Conservation (phyloP, 2,113 vertebrate species). For the Megaceryle torquata region DNA sequence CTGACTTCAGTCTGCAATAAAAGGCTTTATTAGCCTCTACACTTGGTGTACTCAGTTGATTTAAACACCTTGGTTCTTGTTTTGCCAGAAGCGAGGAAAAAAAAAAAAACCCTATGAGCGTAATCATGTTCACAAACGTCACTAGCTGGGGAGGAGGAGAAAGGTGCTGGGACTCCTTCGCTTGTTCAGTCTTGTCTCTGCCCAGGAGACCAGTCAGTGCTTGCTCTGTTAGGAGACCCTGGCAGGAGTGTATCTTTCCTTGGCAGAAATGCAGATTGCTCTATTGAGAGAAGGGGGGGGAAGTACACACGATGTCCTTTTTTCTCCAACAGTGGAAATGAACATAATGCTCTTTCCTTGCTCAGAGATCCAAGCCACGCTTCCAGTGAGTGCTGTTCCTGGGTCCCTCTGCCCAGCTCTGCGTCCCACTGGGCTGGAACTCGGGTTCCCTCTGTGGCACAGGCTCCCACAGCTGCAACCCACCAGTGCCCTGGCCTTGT, state of each 20-base stretch:
- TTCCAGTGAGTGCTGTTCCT: neutral
- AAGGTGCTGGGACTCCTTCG: neutral
- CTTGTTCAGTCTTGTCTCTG: neutral
- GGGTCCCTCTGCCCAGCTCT: neutral
- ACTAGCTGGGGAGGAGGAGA: neutral
- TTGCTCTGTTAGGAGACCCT: neutral
- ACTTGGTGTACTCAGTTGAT: neutral
- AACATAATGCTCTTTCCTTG: neutral
- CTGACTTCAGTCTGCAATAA: neutral
- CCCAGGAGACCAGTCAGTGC: neutral
- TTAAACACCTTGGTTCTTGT: neutral
- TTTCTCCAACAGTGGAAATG: neutral
- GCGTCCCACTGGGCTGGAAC: fast-evolving
- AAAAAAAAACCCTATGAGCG: neutral
- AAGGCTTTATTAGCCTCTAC: neutral
- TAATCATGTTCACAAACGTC: neutral
- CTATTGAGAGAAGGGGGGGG: neutral
- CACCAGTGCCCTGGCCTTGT: fast-evolving
- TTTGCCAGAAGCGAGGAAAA: neutral
- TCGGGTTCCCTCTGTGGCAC: fast-evolving
- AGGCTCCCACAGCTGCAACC: neutral
- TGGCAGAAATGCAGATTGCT: constrained; percentile 4
- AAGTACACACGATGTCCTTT: constrained; percentile 6
- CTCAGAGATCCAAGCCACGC: neutral
- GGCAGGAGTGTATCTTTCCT: neutral